phyloP scores from a whole-genome alignment of 2,888 invertebrate species.

The Catocala nupta region DNA sequence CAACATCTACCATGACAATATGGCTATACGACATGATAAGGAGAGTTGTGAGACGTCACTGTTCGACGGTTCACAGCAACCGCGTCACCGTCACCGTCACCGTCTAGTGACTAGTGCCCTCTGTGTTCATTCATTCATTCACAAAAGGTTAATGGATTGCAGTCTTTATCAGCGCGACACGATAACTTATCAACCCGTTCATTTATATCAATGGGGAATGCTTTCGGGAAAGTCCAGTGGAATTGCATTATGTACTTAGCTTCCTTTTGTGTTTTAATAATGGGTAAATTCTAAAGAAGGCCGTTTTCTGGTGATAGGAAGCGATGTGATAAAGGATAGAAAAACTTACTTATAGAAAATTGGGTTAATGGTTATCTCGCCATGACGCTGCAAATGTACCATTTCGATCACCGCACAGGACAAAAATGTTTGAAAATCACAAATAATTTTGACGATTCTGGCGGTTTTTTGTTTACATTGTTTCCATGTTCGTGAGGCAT shows the following conservation, averaged over 20 bases:
- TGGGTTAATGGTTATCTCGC: too few relatives aligned
- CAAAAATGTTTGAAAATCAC: too few relatives aligned
- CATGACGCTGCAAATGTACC: too few relatives aligned
- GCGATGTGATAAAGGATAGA: too few relatives aligned
- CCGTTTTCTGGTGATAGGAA: too few relatives aligned
- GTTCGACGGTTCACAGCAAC: slow-evolving; percentile 4
- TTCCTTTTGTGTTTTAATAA: not conserved
- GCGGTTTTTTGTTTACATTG: too few relatives aligned
- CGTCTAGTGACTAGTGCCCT: slow-evolving; percentile 2
- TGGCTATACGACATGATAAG: not conserved
- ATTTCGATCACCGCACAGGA: too few relatives aligned
- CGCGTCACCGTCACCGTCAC: slow-evolving; percentile 1
- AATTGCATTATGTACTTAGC: not conserved
- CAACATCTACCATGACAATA: slow-evolving; percentile 14
- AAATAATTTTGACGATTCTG: too few relatives aligned
- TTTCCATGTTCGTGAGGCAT: too few relatives aligned
- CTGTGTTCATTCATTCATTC: slow-evolving; percentile 5
- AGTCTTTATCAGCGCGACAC: not conserved
- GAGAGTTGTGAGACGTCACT: not conserved
- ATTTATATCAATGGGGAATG: not conserved
- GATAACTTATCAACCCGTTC: not conserved
- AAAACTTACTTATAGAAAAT: too few relatives aligned
- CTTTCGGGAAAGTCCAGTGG: not conserved
- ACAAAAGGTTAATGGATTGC: slow-evolving; percentile 2
- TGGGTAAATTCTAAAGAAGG: too few relatives aligned